Percentiles rank a stretch among this genome's conserved stretches.
phyloP scores from a whole-genome alignment of 1,140 invertebrate species.

The Danaus melanippus region DNA sequence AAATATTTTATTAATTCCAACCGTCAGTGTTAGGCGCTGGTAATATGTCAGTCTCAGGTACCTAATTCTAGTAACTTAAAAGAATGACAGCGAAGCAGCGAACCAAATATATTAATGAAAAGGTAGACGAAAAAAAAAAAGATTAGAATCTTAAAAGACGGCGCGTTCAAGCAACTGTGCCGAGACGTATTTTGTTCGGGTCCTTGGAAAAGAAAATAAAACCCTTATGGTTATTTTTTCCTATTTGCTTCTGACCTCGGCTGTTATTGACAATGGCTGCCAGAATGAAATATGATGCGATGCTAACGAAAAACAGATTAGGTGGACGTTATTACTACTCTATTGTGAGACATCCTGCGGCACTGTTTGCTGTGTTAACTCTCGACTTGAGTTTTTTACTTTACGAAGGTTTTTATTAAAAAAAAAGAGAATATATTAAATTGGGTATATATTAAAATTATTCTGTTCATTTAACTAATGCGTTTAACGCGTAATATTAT shows the following conservation, averaged over 20 bases:
- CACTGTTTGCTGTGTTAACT: constrained; percentile 40
- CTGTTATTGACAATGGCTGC: constrained; percentile 66
- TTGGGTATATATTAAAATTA: too few species aligned
- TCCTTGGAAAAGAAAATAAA: constrained; percentile 60
- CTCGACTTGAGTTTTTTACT: constrained; percentile 37
- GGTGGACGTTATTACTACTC: constrained; percentile 59
- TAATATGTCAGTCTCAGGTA: constrained; percentile 16
- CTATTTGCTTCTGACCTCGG: constrained; percentile 66
- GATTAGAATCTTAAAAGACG: constrained; percentile 61
- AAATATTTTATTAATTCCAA: too few species aligned
- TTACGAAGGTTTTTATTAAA: constrained; percentile 40
- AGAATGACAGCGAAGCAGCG: constrained; percentile 54
- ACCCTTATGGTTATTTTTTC: constrained; percentile 54
- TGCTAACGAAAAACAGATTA: constrained; percentile 66
- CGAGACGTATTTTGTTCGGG: constrained; percentile 59
- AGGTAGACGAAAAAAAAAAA: constrained; percentile 54
- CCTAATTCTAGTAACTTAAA: constrained; percentile 19
- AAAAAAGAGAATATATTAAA: too few species aligned
- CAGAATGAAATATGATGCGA: constrained; percentile 66
- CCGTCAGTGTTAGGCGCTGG: neutral
- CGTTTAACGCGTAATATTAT: constrained; percentile 1
- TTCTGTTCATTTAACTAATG: constrained; percentile 4
- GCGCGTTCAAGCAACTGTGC: constrained; percentile 54
- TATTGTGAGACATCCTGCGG: constrained; percentile 45
- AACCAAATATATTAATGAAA: constrained; percentile 68